Conservation (phyloP, 2,113 vertebrate genomes). For the Coreoperca whiteheadi region DNA sequence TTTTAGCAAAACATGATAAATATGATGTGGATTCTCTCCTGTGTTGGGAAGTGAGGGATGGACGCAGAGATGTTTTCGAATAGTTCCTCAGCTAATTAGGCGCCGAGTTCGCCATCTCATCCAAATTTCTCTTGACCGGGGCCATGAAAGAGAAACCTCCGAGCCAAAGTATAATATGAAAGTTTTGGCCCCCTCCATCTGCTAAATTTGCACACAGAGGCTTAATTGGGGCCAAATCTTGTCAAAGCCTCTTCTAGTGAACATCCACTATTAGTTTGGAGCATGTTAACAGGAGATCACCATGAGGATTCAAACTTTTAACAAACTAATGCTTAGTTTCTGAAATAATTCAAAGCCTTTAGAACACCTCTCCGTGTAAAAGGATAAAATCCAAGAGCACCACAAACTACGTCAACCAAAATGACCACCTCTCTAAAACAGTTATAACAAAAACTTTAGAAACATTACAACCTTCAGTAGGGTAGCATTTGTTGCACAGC, state of each 20-base stretch:
- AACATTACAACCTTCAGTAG: no score
- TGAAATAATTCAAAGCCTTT: conserved; percentile 10
- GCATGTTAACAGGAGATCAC: conserved; percentile 56
- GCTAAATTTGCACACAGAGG: conserved; percentile 65
- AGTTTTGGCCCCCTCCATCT: conserved; percentile 74
- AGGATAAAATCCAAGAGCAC: conserved; percentile 20
- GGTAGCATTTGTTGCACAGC: not conserved
- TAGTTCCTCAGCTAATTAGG: conserved; percentile 69
- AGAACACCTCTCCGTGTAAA: conserved; percentile 20
- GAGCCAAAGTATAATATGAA: conserved; percentile 72
- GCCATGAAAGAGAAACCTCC: conserved; percentile 71
- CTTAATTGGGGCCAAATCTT: conserved; percentile 80
- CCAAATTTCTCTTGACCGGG: conserved; percentile 71
- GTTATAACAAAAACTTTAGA: not conserved
- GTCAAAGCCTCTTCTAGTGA: conserved; percentile 68
- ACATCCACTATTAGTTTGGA: conserved; percentile 55
- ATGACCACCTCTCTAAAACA: not conserved
- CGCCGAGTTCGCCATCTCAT: conserved; percentile 65
- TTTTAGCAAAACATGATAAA: conserved; percentile 29
- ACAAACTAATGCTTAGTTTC: conserved; percentile 54
- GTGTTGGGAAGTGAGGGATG: conserved; percentile 55
- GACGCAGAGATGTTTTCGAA: conserved; percentile 41
- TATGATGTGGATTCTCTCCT: conserved; percentile 22
- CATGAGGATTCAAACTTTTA: conserved; percentile 58
- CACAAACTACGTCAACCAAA: not conserved